Conservation (phyloP, 2,888 invertebrate species). For the Drosophila basisetae region DNA sequence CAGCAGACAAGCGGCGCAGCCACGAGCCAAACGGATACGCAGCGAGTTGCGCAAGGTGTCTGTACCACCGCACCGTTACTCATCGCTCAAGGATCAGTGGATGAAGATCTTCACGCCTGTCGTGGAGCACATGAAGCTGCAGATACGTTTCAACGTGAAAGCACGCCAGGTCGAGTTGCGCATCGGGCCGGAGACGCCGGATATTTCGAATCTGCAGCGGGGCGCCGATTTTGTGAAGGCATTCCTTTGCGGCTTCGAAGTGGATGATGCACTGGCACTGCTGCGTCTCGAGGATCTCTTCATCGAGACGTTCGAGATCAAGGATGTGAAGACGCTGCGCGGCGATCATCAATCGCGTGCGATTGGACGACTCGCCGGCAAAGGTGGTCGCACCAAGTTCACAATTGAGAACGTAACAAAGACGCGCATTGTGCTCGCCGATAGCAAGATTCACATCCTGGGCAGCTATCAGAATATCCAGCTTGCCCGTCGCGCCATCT, state of each 20-base stretch:
- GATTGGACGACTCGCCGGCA: conserved; percentile 97
- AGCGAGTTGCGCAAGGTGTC: conserved; percentile 90
- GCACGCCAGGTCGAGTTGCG: conserved; percentile 89
- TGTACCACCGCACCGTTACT: conserved; percentile 97
- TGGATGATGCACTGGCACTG: conserved; percentile 97
- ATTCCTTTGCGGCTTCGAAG: conserved; percentile 97
- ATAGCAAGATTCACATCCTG: conserved; percentile 97
- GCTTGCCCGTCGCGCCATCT: conserved; percentile 96
- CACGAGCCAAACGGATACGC: conserved; percentile 86
- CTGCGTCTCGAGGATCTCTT: conserved; percentile 98
- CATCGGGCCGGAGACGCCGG: conserved; percentile 87
- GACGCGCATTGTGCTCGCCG: conserved; percentile 98
- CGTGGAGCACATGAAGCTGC: conserved; percentile 96
- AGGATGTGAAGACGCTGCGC: conserved; percentile 97
- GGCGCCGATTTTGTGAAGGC: conserved; percentile 99
- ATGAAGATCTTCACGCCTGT: conserved; percentile 98
- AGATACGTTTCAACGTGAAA: conserved; percentile 97
- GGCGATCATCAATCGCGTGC: conserved; percentile 98
- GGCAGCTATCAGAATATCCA: conserved; percentile 99
- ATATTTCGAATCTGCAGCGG: conserved; percentile 96
- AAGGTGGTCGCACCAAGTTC: conserved; percentile 98
- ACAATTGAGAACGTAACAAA: conserved; percentile 99
- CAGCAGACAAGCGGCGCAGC: conserved; percentile 77
- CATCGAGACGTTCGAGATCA: conserved; percentile 98
- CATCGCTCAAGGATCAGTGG: conserved; percentile 98